phyloP scores from a whole-genome alignment of 64 coral and sea anemone genomes.

The Pachyseris speciosa region DNA sequence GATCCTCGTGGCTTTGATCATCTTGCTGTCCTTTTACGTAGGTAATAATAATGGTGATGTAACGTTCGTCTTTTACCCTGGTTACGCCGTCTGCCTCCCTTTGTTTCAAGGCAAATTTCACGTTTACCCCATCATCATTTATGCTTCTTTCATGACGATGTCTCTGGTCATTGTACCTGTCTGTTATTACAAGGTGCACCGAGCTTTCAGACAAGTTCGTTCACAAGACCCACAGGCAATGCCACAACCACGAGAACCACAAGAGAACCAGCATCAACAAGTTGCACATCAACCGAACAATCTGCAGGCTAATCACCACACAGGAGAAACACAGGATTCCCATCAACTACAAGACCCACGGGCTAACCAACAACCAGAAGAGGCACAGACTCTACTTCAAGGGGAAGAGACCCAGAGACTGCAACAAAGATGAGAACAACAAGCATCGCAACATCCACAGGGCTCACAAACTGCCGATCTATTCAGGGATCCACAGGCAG shows the following conservation, averaged over 20 bases:
- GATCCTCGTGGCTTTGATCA: background rate
- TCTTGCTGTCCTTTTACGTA: background rate
- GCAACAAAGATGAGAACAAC: background rate
- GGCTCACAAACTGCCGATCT: too few relatives aligned
- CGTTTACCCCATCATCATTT: background rate
- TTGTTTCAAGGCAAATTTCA: background rate
- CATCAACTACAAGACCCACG: too few relatives aligned
- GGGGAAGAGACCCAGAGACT: too few relatives aligned
- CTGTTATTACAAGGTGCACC: background rate
- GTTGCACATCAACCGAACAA: background rate
- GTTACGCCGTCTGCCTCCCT: background rate
- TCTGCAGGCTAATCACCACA: background rate
- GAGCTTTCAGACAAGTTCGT: background rate
- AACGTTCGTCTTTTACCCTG: background rate
- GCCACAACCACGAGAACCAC: background rate
- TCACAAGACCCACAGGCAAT: background rate
- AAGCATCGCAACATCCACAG: too few relatives aligned
- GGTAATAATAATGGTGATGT: too few relatives aligned
- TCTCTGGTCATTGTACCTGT: background rate
- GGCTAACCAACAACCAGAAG: too few relatives aligned
- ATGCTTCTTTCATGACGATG: background rate
- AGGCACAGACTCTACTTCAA: too few relatives aligned
- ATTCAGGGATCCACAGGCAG: too few relatives aligned
- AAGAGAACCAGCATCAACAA: background rate
- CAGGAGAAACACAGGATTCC: too few relatives aligned